Base-by-base conservation (phyloP, 2,888 invertebrate species). In the Apotomis capreana region DNA sequence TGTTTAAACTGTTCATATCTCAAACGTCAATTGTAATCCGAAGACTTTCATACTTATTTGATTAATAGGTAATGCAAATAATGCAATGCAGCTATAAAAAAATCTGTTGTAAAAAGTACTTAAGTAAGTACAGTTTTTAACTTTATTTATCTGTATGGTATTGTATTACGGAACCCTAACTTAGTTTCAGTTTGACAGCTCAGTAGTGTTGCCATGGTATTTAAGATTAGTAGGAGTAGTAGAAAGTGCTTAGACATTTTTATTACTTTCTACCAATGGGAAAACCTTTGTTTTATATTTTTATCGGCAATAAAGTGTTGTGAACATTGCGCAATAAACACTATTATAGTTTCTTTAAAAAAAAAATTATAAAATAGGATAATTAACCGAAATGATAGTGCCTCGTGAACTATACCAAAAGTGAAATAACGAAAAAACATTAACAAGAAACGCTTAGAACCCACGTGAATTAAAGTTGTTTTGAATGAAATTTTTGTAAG, bases 361-460 rank as follows among this genome's bases (percentile, higher is more conserved):
- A 12, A 54, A 36, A 65, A 37, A 13, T 37, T 44, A 46, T 65
- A 36, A 46, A 46, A 57, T 65, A 70, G 15, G 59, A 36, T 60
- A 54, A 62, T 12, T 63, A 49, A 70, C 65, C 49, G 49, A 70
- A 70, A 67, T 40, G 36, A 44, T 55, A 40, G 65, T 70, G 70
- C 65, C 65, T 70, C 70, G 60, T 70, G 60, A 40, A 70, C 54
- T 55, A 37, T 65, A 70, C 65, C 60, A 51, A 49, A 70, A 64
- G 55, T 67, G 65, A 65, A 55, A 67, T 70, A 70, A 65, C 65
- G 60, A 70, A 67, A 65, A 55, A 52, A 63, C 15, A 26, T 9
- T 49, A 69, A 49, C n/a, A 64, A 58, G 26, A 44, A 58, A 69
- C 63, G 63, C 69, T 69, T 63, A 52, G 6, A 59, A 15, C 36